Conservation (phyloP, 2,113 vertebrate species). For the Potamarius usumacintae region DNA sequence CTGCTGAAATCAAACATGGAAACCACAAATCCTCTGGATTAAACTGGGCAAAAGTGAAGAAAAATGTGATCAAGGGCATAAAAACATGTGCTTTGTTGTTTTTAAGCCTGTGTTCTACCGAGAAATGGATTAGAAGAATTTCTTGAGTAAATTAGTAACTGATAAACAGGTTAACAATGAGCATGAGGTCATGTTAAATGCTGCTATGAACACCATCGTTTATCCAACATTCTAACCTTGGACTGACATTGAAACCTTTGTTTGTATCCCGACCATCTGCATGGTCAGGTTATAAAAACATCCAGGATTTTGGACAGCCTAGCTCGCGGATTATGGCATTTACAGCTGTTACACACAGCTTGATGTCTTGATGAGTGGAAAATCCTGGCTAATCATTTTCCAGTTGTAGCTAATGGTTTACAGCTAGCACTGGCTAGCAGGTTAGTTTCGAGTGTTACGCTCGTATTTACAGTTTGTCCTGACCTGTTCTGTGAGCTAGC, state of each 20-base stretch:
- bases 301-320: neutral
- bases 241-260: neutral
- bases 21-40: neutral
- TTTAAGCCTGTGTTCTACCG: neutral
- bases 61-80: neutral
- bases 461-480: neutral
- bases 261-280: neutral
- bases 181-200: neutral
- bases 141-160: neutral
- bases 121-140: neutral
- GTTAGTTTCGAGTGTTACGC: neutral
- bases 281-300: neutral
- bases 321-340: neutral
- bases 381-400: neutral
- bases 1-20: neutral
- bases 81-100: neutral
- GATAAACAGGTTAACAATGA: neutral
- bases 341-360: slow-evolving; percentile 1
- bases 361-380: neutral
- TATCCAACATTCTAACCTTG: neutral
- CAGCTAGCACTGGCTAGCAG: neutral
- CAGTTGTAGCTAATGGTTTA: neutral
- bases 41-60: neutral
- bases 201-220: neutral
- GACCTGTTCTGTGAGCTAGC: neutral